Evolutionary conservation across 2,888 invertebrate species (phyloP).

Genomic region (Drepanosiphum platanoidis): DNA sequence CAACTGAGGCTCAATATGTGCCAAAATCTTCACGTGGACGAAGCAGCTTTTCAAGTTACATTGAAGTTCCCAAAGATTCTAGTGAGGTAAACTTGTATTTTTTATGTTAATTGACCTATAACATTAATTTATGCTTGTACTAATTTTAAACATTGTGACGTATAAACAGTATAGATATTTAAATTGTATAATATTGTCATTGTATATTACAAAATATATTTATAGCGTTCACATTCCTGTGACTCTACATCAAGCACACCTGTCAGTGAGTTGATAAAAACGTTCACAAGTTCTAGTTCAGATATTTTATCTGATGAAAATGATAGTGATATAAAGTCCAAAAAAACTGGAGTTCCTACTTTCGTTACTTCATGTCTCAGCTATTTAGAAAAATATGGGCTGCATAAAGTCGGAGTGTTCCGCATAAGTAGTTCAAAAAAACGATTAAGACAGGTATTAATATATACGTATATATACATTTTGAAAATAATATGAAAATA

Average conservation of each 20-base stretch:
- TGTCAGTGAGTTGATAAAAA: conserved; percentile 58
- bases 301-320: conserved; percentile 49
- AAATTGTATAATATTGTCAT: neutral
- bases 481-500: neutral
- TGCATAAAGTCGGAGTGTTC: conserved; percentile 89
- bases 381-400: conserved; percentile 82
- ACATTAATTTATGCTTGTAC: neutral
- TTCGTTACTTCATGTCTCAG: conserved; percentile 83
- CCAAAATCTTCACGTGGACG: conserved; percentile 40
- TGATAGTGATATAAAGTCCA: conserved; percentile 34
- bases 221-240: conserved; percentile 59
- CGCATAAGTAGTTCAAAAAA: conserved; percentile 92
- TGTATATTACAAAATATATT: neutral
- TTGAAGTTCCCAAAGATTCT: conserved; percentile 55
- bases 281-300: conserved; percentile 53
- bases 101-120: neutral
- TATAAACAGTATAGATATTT: neutral
- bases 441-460: conserved; percentile 83
- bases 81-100: conserved; percentile 39
- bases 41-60: conserved; percentile 60
- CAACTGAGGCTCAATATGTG: conserved; percentile 50
- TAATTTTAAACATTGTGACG: neutral
- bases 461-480: neutral
- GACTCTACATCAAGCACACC: conserved; percentile 57
- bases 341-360: conserved; percentile 75